These are phyloP conservation scores for Chaunax sp. DNA, from an alignment of 2,797 vertebrate genomes.

Conservation along the genomic window DNA sequence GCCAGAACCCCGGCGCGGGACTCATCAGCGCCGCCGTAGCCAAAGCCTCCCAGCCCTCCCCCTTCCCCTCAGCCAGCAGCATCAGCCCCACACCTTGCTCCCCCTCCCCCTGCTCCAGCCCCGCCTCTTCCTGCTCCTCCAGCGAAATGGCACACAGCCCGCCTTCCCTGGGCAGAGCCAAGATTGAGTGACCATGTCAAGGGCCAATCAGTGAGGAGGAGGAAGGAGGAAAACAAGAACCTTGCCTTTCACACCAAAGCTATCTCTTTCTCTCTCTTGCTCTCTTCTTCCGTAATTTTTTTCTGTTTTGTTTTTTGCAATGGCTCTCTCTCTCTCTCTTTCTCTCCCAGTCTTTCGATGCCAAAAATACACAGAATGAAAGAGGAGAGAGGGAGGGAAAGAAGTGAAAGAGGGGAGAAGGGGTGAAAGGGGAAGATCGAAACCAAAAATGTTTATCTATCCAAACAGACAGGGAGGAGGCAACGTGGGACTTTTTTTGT, in stretches of 20 bases:
- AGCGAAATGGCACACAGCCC: constrained; percentile 85
- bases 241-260: constrained; percentile 87
- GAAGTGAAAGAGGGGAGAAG: constrained; percentile 71
- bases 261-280: constrained; percentile 80
- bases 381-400: constrained; percentile 79
- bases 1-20: constrained; percentile 83
- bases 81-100: constrained; percentile 87
- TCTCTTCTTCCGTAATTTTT: constrained; percentile 79
- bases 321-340: constrained; percentile 65
- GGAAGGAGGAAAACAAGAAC: constrained; percentile 67
- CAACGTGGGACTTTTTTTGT: constrained; percentile 78
- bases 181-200: constrained; percentile 84
- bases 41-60: constrained; percentile 86
- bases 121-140: constrained; percentile 85
- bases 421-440: constrained; percentile 74
- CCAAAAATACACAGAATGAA: constrained; percentile 88
- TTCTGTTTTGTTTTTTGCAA: constrained; percentile 68
- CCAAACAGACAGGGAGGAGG: constrained; percentile 74
- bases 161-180: constrained; percentile 85
- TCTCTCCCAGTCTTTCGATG: constrained; percentile 85
- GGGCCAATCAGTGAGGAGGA: constrained; percentile 82
- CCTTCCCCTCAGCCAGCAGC: constrained; percentile 82
- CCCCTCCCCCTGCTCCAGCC: constrained; percentile 86
- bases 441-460: constrained; percentile 86
- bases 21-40: constrained; percentile 86